Base-by-base conservation (phyloP, 2,113 vertebrate genomes). In the Istiophorus platypterus region DNA sequence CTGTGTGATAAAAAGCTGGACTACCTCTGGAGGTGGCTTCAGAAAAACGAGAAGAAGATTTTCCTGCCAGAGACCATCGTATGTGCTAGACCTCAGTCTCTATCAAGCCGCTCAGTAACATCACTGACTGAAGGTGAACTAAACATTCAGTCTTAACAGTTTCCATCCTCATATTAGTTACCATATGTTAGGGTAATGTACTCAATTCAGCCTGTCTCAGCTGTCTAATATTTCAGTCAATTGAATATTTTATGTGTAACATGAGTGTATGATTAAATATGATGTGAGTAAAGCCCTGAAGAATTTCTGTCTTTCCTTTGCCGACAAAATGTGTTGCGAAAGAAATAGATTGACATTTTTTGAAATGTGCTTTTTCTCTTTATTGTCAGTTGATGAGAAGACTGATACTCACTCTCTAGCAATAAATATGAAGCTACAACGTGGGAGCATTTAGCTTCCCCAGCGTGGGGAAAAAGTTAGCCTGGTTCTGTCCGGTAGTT, bases 1-100 rank as follows among this genome's bases (percentile, higher is more conserved):
- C 14, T 72, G 14, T 97, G 97, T 0, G 92, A 95, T 11, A 78
- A 67, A 34, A 79, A 88, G 29, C 63, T 95, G 22, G 74, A 57
- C 0, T 81, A 92, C 78, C 91, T 97, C 42, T 92, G 91, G 78
- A 68, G 0, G 24, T 96, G 96, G 96, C 87, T 96, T 20, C 59
- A 67, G 41, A 66, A 51, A 17, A 90, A 85, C 22, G 68, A 86
- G 26, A 78, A 88, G 0, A 89, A 31, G 26, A 89, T 95, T 11
- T 88, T 86, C 7, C 81, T 77, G 9, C 0, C 27, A 9, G 63
- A 59, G 0, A 31, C 56, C 18, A 87, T 95, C 0, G 45, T 13
- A 24, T 97, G 97, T 0, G 81, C 78, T 0, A 34, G 39, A 20
- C 96, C 96, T 0, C 18, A 18, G 1, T 15, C 41, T 41, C 17